Evolutionary conservation across 1,140 invertebrate species (phyloP).

Genomic region (Pseudachorutes palmiensis): DNA sequence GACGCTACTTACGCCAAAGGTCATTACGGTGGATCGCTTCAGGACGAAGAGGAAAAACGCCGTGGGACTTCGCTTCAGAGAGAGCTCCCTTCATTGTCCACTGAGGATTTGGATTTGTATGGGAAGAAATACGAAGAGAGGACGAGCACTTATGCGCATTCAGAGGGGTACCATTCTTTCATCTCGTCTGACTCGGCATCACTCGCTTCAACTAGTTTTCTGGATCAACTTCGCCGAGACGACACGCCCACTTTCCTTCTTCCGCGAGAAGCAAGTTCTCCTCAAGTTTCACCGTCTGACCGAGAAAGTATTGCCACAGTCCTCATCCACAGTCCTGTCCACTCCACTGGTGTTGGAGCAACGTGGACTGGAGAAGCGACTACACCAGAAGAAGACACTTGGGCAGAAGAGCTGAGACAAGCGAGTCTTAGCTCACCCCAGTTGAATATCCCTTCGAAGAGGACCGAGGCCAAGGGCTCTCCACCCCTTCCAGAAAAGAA

Average conservation of each 20-base stretch:
- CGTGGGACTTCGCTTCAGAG: conserved; percentile 66
- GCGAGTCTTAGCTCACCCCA: neutral
- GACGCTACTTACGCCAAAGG: conserved; percentile 19
- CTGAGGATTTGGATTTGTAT: conserved; percentile 61
- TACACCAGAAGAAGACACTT: conserved; percentile 51
- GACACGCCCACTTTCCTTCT: conserved; percentile 36
- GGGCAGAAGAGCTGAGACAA: conserved; percentile 41
- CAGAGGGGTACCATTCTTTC: conserved; percentile 72
- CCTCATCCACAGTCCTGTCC: conserved; percentile 45
- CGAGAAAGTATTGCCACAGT: conserved; percentile 58
- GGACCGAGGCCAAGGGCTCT: conserved; percentile 10
- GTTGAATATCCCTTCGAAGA: conserved; percentile 17
- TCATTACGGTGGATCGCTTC: conserved; percentile 39
- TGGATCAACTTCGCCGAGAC: conserved; percentile 54
- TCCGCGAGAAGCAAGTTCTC: conserved; percentile 16
- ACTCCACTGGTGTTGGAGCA: conserved; percentile 60
- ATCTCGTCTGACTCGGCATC: conserved; percentile 66
- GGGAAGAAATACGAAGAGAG: conserved; percentile 54
- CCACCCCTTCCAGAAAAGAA: neutral
- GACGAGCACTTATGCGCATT: conserved; percentile 61
- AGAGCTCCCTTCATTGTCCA: conserved; percentile 55
- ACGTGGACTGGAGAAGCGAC: conserved; percentile 53
- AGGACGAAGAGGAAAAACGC: conserved; percentile 52
- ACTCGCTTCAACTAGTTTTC: conserved; percentile 60
- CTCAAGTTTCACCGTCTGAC: neutral